Evolutionary conservation across 2,797 vertebrate species (phyloP), one percentile per base, ranked within the genome.

Genomic region (Hemibagrus guttatus): DNA sequence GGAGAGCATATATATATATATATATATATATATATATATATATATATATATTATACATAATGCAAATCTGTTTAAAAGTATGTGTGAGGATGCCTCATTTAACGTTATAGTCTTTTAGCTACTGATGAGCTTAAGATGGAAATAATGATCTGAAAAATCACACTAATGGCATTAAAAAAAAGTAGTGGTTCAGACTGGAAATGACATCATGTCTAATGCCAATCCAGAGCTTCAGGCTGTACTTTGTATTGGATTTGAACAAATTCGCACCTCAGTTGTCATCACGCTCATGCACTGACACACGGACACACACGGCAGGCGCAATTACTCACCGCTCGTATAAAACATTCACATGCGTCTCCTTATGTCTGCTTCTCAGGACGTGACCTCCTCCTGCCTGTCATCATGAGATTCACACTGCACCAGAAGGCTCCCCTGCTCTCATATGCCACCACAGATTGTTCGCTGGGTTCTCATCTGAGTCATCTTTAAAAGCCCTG

Each of bases 321-420:
- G 26, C 49, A 3, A 13, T 79, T 56, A n/a, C 58, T 87, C 88
- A 89, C 86, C 17, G 71, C 87, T 86, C 83, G 86, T 80, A 61
- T 87, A 90, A 89, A 90, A 66, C 89, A 88, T 89, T 91, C 89
- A 92, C 87, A 89, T 84, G 74, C 91, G 42, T 54, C 61, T 71
- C 84, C 63, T 56, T 79, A 85, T 71, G 54, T 71, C 82, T 87
- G 82, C 64, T 72, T 71, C 56, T 78, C 52, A 69, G 72, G 81
- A 87, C 63, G 12, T 86, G 74, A 61, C 81, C 82, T 87, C 75
- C 63, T 74, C 66, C 35, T 28, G 82, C 35, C 76, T 61, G 76
- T 79, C 66, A 80, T 46, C 52, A 54, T 6, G 21, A 80, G 66
- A 87, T 66, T 79, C 81, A 61, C 75, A 56, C 86, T 72, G 58